phyloP scores from a whole-genome alignment of 2,113 vertebrate species.

The Cavia aperea region DNA sequence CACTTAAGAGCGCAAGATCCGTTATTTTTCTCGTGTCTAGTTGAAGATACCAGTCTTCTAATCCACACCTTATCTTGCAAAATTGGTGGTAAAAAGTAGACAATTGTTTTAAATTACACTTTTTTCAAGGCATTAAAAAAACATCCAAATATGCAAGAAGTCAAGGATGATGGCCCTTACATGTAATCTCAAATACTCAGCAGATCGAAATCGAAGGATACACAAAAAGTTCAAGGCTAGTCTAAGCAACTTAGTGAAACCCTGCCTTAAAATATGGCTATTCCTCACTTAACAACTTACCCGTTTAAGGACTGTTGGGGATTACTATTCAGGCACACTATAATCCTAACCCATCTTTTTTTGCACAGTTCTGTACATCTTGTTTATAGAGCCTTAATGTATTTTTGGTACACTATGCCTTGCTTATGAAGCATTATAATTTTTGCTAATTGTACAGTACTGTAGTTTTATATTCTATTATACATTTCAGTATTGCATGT shows the following conservation, averaged over 20 bases:
- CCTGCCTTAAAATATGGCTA: not conserved
- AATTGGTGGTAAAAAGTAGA: not conserved
- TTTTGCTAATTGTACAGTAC: not conserved
- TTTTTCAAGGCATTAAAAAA: constrained; percentile 19
- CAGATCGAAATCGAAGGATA: not conserved
- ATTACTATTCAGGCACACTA: not conserved
- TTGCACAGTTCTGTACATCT: not conserved
- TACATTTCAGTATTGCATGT: not conserved
- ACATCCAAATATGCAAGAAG: not conserved
- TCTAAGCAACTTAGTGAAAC: not conserved
- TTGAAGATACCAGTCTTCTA: not conserved
- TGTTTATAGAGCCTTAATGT: not conserved
- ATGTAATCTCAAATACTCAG: not conserved
- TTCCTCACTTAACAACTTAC: not conserved
- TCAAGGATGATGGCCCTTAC: not conserved
- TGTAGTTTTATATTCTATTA: not conserved
- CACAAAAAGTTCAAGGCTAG: not conserved
- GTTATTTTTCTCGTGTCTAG: not conserved
- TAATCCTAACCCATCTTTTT: not conserved
- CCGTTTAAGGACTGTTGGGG: not conserved
- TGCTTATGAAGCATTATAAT: not conserved
- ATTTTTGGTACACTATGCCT: not conserved
- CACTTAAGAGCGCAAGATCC: not conserved
- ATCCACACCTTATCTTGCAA: not conserved
- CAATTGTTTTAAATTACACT: constrained; percentile 26